These are phyloP conservation scores for Puntigrus tetrazona DNA, from an alignment of 2,113 vertebrate genomes.

Conservation along the genomic window DNA sequence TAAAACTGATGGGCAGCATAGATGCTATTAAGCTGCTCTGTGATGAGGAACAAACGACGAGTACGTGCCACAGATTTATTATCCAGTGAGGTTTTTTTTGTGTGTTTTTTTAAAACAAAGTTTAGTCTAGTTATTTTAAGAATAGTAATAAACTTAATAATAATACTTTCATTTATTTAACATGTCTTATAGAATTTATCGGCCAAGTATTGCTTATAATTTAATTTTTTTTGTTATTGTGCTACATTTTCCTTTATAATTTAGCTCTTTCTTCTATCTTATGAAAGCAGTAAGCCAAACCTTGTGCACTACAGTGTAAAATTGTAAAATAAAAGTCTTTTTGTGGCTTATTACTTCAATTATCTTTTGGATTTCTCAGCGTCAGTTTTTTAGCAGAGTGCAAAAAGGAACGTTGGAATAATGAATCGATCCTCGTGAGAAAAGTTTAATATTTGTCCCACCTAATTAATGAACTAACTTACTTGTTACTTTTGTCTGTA, in stretches of 20 bases:
- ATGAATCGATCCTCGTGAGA: not conserved
- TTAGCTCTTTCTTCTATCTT: not conserved
- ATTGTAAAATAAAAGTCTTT: not conserved
- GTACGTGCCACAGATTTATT: conserved; percentile 30
- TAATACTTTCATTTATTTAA: not conserved
- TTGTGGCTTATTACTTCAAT: not conserved
- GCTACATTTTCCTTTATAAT: not conserved
- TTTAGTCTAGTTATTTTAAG: not conserved
- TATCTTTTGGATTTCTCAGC: not conserved
- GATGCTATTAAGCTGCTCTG: conserved; percentile 66
- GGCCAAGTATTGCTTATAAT: too few species aligned
- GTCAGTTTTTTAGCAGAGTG: not conserved
- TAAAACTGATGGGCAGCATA: conserved; percentile 46
- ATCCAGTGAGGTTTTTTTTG: not conserved
- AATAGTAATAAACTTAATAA: not conserved
- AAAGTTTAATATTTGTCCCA: not conserved
- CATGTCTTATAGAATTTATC: not conserved
- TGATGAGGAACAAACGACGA: conserved; percentile 63
- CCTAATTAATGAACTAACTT: not conserved
- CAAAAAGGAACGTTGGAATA: not conserved
- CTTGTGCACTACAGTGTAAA: not conserved
- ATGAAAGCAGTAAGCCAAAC: not conserved
- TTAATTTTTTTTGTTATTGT: not conserved
- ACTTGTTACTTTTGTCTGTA: not conserved
- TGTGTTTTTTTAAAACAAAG: not conserved